Evolutionary conservation across 2,113 vertebrate genomes (phyloP).

Genomic region (Pteronura brasiliensis): DNA sequence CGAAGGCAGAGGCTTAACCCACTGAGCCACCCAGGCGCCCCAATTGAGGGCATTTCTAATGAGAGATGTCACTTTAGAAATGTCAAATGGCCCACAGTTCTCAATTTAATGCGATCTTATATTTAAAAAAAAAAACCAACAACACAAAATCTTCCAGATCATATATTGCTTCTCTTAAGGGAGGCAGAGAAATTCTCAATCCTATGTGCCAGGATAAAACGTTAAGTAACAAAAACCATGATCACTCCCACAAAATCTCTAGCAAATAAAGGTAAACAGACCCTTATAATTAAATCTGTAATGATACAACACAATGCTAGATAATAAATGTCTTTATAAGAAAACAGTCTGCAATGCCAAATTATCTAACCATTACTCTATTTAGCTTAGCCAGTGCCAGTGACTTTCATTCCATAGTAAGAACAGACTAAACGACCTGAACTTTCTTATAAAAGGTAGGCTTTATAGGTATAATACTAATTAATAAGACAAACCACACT

Average conservation of each 20-base stretch:
- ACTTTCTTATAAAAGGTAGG: background rate
- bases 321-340: background rate
- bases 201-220: background rate
- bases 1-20: too few relatives aligned
- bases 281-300: background rate
- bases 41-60: background rate
- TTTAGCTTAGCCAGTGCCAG: background rate
- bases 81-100: background rate
- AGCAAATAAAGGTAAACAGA: background rate
- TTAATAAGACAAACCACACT: background rate
- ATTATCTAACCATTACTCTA: background rate
- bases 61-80: slow-evolving; percentile 16
- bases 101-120: background rate
- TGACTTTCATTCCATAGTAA: background rate
- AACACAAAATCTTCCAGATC: background rate
- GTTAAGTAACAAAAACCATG: background rate
- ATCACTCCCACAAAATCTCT: background rate
- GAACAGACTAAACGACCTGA: background rate
- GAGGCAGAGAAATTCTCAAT: background rate
- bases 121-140: background rate
- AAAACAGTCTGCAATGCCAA: background rate
- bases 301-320: background rate
- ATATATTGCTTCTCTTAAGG: background rate
- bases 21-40: too few relatives aligned
- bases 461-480: background rate